Base-by-base conservation (phyloP, 2,888 invertebrate genomes). In the Phlogophora meticulosa region DNA sequence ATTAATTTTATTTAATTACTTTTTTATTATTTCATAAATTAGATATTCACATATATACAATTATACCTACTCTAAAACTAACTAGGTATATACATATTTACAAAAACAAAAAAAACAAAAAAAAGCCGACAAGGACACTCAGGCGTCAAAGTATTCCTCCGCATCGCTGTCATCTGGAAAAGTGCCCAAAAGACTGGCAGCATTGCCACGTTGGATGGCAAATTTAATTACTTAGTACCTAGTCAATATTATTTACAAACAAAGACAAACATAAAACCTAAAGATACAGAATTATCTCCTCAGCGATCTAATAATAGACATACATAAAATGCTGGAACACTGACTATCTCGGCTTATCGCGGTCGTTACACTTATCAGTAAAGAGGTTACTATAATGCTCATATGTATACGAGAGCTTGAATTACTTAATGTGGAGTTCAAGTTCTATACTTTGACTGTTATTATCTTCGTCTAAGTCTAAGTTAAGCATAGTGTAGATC, bases 381-480 rank as follows among this genome's bases (percentile, higher is more conserved):
- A 57, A 58, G 51, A 36, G 40, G 51, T 64, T 56, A 75, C 34
- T 70, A 59, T 51, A 52, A 79, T 56, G 77, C 79, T 75, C 76
- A 77, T 70, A 59, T 70, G 79, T 70, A 70, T 59, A 60, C 24
- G 49, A 57, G 38, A 5, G 4, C 43, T 77, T 57, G 48, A 66
- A 60, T 77, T 60, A 60, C 48, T 72, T 77, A 52, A 75, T 75
- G 66, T 45, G 40, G 15, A 57, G 52, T 59, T 45, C 52, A 36
- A 58, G 66, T 66, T 72, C 59, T 57, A 32, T 46, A 24, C 22
- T 17, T 57, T 36, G 15, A 57, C 4, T 46, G 72, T 66, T 77
- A 72, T 24, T 28, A 65, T 43, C 46, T 28, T 24, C 36, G 13
- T 10, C n/a, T 28, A 28, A 28, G 2, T 28, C 28, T 28, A 5